A percentile compares a stretch with the other conserved stretches of the same genome.
Conservation (phyloP, 2,113 vertebrate species). For the Girardinichthys multiradiatus region DNA sequence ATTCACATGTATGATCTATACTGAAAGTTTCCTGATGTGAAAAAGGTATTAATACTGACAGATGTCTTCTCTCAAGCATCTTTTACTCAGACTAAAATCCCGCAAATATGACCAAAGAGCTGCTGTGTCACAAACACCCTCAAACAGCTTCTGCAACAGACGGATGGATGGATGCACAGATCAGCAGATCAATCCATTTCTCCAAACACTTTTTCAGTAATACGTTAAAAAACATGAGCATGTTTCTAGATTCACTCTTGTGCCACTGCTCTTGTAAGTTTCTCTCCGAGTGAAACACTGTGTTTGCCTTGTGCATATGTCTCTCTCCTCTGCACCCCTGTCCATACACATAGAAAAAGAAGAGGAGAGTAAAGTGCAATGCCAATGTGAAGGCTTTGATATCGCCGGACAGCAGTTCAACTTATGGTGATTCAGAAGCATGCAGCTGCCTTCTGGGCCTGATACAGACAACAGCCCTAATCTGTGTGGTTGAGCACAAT, state of each 20-base stretch:
- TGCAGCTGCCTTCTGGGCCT: constrained; percentile 68
- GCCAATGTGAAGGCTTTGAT: constrained; percentile 73
- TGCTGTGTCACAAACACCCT: constrained; percentile 48
- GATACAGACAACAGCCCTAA: constrained; percentile 51
- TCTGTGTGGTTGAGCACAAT: constrained; percentile 36
- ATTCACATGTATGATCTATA: constrained; percentile 11
- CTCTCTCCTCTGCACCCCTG: constrained; percentile 61
- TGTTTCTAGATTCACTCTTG: constrained; percentile 76
- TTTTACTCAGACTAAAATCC: constrained; percentile 56
- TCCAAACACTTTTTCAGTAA: constrained; percentile 52
- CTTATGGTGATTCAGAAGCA: constrained; percentile 69
- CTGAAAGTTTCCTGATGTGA: constrained; percentile 14
- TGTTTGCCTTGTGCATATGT: constrained; percentile 78
- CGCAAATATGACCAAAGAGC: constrained; percentile 54
- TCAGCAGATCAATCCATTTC: constrained; percentile 44
- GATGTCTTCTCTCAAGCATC: constrained; percentile 39
- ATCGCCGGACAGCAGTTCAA: constrained; percentile 58
- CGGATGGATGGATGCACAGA: constrained; percentile 13
- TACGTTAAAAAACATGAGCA: constrained; percentile 67
- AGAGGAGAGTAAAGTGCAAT: constrained; percentile 81
- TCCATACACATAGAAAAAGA: constrained; percentile 60
- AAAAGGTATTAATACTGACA: constrained; percentile 62
- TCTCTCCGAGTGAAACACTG: constrained; percentile 70
- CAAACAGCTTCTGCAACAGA: constrained; percentile 44
- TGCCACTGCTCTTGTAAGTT: constrained; percentile 77